Evolutionary conservation across 2,113 vertebrate genomes (phyloP), one percentile per base, ranked within the genome.

Genomic region (Brachyistius frenatus): DNA sequence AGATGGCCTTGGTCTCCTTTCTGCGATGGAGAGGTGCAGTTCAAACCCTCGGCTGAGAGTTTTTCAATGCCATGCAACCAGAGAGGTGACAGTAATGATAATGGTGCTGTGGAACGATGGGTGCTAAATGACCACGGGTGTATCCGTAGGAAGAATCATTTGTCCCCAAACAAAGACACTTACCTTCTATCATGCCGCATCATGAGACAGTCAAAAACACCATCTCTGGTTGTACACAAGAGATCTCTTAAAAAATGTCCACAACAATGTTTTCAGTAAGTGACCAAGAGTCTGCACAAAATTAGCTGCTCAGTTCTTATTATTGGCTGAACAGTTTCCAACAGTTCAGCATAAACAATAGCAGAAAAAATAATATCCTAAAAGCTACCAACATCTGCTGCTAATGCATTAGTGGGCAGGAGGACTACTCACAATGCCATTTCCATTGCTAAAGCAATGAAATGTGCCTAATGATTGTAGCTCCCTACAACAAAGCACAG

Each of bases 11-110:
- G 83, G 75, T 85, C 83, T 81, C 79, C 71, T 71, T 72, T 70
- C 68, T 36, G 66, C 76, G 82, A 85, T 63, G 74, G 71, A 90
- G 72, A 78, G 84, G 86, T 77, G 74, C 57, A 78, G 84, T 83
- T 85, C 83, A 81, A 88, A 85, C 80, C 74, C 50, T 50, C 73
- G 76, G 39, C 64, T 63, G 37, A 68, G 36, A 56, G 15, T 60
- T 78, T 76, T 75, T 56, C 30, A 57, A 15, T 58, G 80, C 68
- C 37, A 67, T 57, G 68, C 85, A 89, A 81, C 65, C 81, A 64
- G 46, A 85, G 84, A 66, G 79, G 73, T 81, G 76, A 89, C 32
- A 4, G 70, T 80, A 86, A 78, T 32, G 73, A 88, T 82, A 83
- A 87, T 69, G 68, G 73, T 73, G 73, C 64, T 76, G 64, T 76